Evolutionary conservation across 2,888 invertebrate genomes (phyloP), one percentile per base, ranked within the genome.

Genomic region (Agrenia bidenticulata): DNA sequence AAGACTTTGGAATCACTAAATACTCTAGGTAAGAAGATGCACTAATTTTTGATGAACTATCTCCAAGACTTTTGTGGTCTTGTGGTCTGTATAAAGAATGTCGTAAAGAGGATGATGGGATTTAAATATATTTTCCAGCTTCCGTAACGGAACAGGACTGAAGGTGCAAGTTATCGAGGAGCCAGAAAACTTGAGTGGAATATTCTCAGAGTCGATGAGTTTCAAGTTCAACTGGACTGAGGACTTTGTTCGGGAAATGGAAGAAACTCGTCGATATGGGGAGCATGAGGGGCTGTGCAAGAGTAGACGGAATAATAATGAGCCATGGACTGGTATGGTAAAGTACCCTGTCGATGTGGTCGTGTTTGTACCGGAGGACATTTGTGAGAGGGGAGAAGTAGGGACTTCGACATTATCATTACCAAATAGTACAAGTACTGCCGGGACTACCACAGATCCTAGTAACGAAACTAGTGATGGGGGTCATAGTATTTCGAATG

Each of bases 201-300:
- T 2, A 2, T 55, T 7, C 24, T 26, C 24, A 15, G 55, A 55
- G 2, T 24, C 32, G n/a, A 55, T 55, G 17, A 55, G 32, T 19
- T 4, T 5, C 9, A 55, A 55, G n/a, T 55, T 27, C n/a, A 55
- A 55, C 27, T 55, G 55, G 55, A 55, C 55, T 9, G 2, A 2
- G 15, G 32, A 24, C 7, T 55, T 55, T 55, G 7, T 27, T 13
- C 4, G 7, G 7, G 55, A 19, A 9, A 27, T 27, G n/a, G 17
- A 7, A 4, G 2, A 27, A 9, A 55, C 11, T 11, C 24, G 32
- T 13, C 11, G 32, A n/a, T 24, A n/a, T 27, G 55, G 55, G n/a
- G 32, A n/a, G 9, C 26, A 55, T 7, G 27, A 55, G 2, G 55
- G 23, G 13, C 2, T 4, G 2, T 55, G 55, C 24, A n/a, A 2